Evolutionary conservation across 2,888 invertebrate genomes (phyloP), one percentile per base, ranked within the genome.

Genomic region (Drosophila mettleri): DNA sequence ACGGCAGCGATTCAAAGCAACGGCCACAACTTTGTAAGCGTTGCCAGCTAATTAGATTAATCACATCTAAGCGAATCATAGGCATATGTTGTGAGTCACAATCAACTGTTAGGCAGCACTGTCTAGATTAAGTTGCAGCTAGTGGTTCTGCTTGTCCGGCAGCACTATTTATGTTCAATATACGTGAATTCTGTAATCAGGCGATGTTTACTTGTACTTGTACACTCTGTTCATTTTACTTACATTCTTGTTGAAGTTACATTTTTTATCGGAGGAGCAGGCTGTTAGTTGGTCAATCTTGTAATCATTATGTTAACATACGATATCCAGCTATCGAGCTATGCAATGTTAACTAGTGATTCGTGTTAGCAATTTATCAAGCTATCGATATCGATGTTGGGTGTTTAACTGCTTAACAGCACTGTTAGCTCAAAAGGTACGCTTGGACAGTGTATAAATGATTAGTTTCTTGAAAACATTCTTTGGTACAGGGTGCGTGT

Each of bases 381-480:
- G 8, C 20, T 48, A 48, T 48, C 48, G 48, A 48, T 33, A n/a
- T 12, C 7, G 7, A 20, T 2, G 10, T 20, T 16, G 2, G 1
- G 39, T 18, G 2, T 39, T 20, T 39, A 20, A 20, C 39, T 3
- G 5, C 10, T 38, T 10, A 38, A 18, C 18, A 6, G 12, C 6
- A 22, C 7, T 1, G 22, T 16, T 39, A 18, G 39, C 39, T 39
- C 39, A 39, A 39, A 41, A n/a, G 14, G 41, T 6, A n/a, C 41
- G 20, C 14, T 45, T 45, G 8, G n/a, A n/a, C n/a, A n/a, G n/a
- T n/a, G n/a, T n/a, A n/a, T n/a, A 29, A 53, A 24, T 29, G 38
- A 53, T n/a, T 57, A 62, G 74, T 77, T 71, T 31, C 36, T 43
- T 52, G 48, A 52, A 20, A 51, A 48, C 29, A 24, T 45, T 55